Conservation (phyloP, 2,113 vertebrate species). For the Dunckerocampus dactyliophorus region DNA sequence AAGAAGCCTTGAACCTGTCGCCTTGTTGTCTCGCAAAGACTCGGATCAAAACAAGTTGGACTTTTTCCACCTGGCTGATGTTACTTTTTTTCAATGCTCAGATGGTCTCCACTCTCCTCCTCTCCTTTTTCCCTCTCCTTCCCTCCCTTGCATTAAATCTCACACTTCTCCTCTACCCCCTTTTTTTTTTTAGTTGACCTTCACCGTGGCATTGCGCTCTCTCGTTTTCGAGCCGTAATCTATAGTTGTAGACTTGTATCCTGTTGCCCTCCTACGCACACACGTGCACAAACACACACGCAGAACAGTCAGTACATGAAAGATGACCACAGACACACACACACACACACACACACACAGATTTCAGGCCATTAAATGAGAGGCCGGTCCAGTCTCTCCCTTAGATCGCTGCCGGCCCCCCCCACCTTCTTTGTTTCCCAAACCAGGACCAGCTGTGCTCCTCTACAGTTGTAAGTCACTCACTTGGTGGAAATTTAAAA, state of each 20-base stretch:
- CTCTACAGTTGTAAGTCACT: slow-evolving; percentile 76
- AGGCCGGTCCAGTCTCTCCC: slow-evolving; percentile 60
- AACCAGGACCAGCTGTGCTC: slow-evolving; percentile 74
- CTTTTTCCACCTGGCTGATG: slow-evolving; percentile 56
- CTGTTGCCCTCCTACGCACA: slow-evolving; percentile 46
- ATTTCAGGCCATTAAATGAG: slow-evolving; percentile 61
- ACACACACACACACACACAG: slow-evolving; percentile 47
- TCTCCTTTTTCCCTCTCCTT: slow-evolving; percentile 19
- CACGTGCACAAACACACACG: slow-evolving; percentile 16
- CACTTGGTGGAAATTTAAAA: slow-evolving; percentile 75
- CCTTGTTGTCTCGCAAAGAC: slow-evolving; percentile 40
- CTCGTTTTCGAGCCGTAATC: slow-evolving; percentile 44
- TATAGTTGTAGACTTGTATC: slow-evolving; percentile 54
- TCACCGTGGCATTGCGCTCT: slow-evolving; percentile 42
- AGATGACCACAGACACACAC: slow-evolving; percentile 46
- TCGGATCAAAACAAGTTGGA: slow-evolving; percentile 52
- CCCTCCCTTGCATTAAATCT: slow-evolving; percentile 51
- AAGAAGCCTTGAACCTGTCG: slow-evolving; percentile 39
- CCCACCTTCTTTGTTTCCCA: slow-evolving; percentile 71
- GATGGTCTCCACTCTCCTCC: slow-evolving; percentile 41
- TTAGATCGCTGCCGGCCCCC: slow-evolving; percentile 59
- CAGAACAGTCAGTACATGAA: slow-evolving; percentile 38
- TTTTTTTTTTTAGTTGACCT: slow-evolving; percentile 56
- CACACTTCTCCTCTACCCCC: slow-evolving; percentile 24
- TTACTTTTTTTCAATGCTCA: slow-evolving; percentile 52